Conservation (phyloP, 2,113 vertebrate genomes). For the Marmota flaviventris region DNA sequence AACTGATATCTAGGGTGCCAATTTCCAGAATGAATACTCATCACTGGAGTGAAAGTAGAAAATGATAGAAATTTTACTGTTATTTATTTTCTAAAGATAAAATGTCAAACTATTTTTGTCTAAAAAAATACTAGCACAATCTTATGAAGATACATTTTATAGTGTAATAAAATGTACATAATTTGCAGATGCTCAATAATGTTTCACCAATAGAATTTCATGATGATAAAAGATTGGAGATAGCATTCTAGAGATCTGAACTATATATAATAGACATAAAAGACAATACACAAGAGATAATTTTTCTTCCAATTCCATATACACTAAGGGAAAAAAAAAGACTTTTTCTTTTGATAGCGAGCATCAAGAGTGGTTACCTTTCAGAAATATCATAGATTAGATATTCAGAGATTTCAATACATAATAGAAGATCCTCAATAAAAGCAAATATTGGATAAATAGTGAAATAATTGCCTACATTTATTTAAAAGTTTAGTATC, state of each 20-base stretch:
- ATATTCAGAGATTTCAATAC: neutral
- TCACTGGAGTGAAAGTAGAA: neutral
- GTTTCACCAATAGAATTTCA: neutral
- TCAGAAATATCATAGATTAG: neutral
- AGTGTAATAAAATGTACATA: neutral
- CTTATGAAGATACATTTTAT: neutral
- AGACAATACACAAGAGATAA: neutral
- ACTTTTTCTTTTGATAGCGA: neutral
- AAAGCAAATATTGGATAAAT: constrained; percentile 1
- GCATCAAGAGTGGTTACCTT: neutral
- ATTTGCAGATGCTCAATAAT: neutral
- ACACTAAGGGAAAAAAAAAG: too few relatives aligned
- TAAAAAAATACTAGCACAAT: neutral
- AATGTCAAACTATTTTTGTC: neutral
- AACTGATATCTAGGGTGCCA: neutral
- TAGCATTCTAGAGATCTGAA: neutral
- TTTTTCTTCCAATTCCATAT: neutral
- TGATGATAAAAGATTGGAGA: neutral
- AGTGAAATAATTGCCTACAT: neutral
- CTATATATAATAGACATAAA: neutral
- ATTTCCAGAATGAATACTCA: neutral
- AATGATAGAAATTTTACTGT: neutral
- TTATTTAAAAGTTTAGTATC: neutral
- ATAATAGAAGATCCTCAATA: neutral
- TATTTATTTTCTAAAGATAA: constrained; percentile 3